Base-by-base conservation (phyloP, 2,113 vertebrate species). In the Myxocyprinus asiaticus region DNA sequence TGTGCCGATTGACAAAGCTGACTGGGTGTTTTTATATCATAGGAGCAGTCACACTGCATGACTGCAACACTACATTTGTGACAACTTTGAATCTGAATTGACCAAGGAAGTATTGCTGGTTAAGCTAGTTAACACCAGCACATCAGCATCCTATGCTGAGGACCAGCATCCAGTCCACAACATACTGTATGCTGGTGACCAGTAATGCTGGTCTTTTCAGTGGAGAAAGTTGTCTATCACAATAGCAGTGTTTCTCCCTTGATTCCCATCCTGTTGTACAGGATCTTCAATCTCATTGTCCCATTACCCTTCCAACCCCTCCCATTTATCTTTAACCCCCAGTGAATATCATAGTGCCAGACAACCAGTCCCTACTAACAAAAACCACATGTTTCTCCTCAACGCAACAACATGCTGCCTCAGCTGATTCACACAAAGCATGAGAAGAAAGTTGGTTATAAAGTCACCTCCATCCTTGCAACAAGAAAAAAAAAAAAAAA, bases 311-410 rank as follows among this genome's bases (percentile, higher is more conserved):
- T 33, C 22, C 22, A 33, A 33, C 87, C 88, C 85, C 87, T 48
- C 63, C 64, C 80, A 66, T 76, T 58, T 73, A 53, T 55, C 17
- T 53, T 50, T 85, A 86, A 88, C 90, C 87, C 89, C 90, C 88
- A 87, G 88, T 91, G 89, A 85, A 84, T 82, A 77, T 85, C 67
- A 83, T 89, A 85, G 89, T 92, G 90, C 91, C 93, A 92, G 91
- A 92, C 91, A 87, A 89, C 88, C 91, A 90, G 90, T 93, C 92
- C 90, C 89, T 88, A 82, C 85, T 92, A 93, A 93, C 90, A 91
- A 83, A 89, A 93, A 92, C 84, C 92, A 93, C 90, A 94, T 94
- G 92, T 91, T 90, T 84, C 82, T 45, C 62, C 9, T 78, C 85
- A 90, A 86, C 89, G 80, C 86, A 89, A 83, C 88, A 91, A 86